Evolutionary conservation across 2,888 invertebrate genomes (phyloP), one percentile per base, ranked within the genome.

Genomic region (Drosophila diplacantha): DNA sequence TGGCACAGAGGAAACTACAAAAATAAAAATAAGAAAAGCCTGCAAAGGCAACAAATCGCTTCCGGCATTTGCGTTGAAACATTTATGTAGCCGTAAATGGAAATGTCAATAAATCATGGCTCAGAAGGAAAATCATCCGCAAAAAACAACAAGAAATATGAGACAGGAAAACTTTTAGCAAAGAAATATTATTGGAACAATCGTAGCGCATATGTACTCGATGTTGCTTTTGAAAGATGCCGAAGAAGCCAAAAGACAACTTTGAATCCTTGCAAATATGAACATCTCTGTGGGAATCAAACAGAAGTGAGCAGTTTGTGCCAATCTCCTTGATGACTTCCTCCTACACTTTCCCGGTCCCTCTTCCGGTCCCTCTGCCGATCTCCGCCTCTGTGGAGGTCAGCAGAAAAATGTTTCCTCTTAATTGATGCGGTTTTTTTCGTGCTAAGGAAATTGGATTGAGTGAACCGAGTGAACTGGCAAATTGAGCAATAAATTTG

Each of bases 71-170:
- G 71, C 79, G 75, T 60, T 84, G 80, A 78, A 84, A 83, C 80
- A 84, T 80, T 80, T 80, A 81, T 78, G 70, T 73, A 69, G 73
- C 79, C 75, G 82, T 83, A 83, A 80, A 80, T 80, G 85, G 80
- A 75, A 81, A 80, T 75, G 85, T 84, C 85, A 80, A 80, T 80
- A 80, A 80, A 80, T 80, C 85, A 80, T 75, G 46, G 37, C 57
- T 55, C 55, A 58, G 79, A 44, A 58, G 75, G 39, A 79, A 81
- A 80, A 60, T 83, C 81, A 77, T 77, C 58, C 32, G 12, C 37
- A 34, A 58, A 69, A 49, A 38, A 18, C 44, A 69, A 59, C 69
- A 39, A 70, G 64, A 47, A 53, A 62, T 43, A 53, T 49, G 37
- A 56, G 52, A 51, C 69, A 82, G 77, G 77, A 80, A 81, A 79